A percentile compares a stretch with the other conserved stretches of the same genome.
Conservation (phyloP, 2,888 invertebrate species). For the Hemithea aestivaria region DNA sequence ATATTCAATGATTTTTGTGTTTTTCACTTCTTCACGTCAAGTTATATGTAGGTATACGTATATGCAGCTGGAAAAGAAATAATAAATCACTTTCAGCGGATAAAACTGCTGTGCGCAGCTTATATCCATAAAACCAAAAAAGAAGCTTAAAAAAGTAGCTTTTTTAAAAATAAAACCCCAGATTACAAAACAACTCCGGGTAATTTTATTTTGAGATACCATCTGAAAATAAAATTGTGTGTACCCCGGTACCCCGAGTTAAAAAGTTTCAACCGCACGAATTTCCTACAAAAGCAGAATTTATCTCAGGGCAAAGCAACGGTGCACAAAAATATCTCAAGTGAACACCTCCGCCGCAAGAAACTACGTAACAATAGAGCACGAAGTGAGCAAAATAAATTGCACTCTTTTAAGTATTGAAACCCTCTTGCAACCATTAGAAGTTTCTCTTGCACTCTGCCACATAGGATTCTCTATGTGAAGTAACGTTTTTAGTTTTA, state of each 20-base stretch:
- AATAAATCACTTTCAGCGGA: too few species aligned
- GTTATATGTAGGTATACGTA: too few species aligned
- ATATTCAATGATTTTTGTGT: too few species aligned
- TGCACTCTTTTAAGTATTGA: conserved; percentile 22
- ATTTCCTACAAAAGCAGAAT: conserved; percentile 6
- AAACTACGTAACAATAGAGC: conserved; percentile 9
- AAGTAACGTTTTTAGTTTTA: background rate
- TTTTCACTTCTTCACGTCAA: too few species aligned
- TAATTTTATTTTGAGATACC: too few species aligned
- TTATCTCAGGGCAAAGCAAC: conserved; percentile 9
- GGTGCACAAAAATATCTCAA: conserved; percentile 13
- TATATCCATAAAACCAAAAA: too few species aligned
- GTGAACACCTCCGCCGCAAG: conserved; percentile 10
- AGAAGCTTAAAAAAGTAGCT: too few species aligned
- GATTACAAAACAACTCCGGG: background rate
- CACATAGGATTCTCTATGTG: background rate
- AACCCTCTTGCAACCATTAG: conserved; percentile 12
- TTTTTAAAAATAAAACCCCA: conserved; percentile 3
- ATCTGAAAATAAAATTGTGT: too few species aligned
- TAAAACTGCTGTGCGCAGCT: too few species aligned
- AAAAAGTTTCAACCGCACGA: background rate
- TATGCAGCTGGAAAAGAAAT: too few species aligned
- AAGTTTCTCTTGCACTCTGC: conserved; percentile 7
- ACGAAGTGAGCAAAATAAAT: conserved; percentile 24
- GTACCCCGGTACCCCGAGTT: too few species aligned